Base-by-base conservation (phyloP, 2,888 invertebrate genomes). In the Scaptomyza cyrtandrae region DNA sequence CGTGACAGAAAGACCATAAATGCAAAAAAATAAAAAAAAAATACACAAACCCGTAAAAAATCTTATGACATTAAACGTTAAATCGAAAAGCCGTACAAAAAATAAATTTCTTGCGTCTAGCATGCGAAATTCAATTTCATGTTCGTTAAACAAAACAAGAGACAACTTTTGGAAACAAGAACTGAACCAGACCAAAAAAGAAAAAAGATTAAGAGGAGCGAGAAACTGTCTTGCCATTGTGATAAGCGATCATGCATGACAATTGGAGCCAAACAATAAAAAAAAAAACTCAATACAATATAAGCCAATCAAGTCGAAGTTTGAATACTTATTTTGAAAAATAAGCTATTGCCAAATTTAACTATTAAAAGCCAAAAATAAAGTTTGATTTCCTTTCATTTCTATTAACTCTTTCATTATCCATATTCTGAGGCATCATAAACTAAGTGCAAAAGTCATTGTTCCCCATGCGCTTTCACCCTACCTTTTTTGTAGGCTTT, bases 51-150 rank as follows among this genome's bases (percentile, higher is more conserved):
- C 39, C 14, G 50, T 52, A 66, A 54, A 37, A 54, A 60, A 11
- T 75, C 56, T 59, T 45, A 46, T 37, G 63, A 39, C 67, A 73
- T 46, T 44, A 63, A 73, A 68, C 55, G 62, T 58, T 55, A 70
- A 66, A 61, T 67, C 67, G 60, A 58, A 71, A 70, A 57, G 16
- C n/a, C 61, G 54, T 59, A 71, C 14, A 61, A 54, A 57, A 57
- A 13, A n/a, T n/a, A 49, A 71, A 71, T 44, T 70, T 53, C 71
- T 64, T 86, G 83, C 78, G 78, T 54, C 31, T 35, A 78, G 80
- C 83, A 88, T 88, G 88, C 84, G 69, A 88, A 88, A 86, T 78
- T 83, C 72, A 71, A 78, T 73, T 88, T 87, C 88, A 82, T 67
- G 68, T 78, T 61, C 57, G 60, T 53, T 44, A 35, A 39, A 60